Evolutionary conservation across 2,113 vertebrate genomes (phyloP).

Genomic region (Mus musculus): DNA sequence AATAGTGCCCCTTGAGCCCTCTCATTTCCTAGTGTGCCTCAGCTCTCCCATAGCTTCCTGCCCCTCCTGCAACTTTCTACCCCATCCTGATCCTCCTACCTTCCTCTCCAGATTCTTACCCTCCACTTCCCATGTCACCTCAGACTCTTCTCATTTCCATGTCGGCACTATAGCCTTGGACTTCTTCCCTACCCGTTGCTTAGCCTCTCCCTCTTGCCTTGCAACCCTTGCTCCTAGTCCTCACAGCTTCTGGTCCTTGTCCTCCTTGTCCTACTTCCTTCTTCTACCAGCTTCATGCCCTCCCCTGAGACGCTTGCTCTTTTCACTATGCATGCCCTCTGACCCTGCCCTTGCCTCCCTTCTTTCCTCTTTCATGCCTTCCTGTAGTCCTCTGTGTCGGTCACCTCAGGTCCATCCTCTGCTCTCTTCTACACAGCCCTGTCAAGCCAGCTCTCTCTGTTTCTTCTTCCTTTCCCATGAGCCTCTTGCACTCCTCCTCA

Average conservation of each 20-base stretch:
- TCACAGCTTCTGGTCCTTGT: neutral
- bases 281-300: neutral
- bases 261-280: neutral
- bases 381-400: neutral
- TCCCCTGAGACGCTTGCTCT: neutral
- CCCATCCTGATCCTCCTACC: neutral
- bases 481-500: neutral
- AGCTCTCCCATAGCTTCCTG: neutral
- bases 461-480: neutral
- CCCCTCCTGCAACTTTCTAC: neutral
- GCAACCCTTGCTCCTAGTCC: neutral
- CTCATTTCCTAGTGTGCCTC: neutral
- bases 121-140: neutral
- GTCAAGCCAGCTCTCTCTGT: neutral
- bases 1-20: neutral
- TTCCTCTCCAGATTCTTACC: neutral
- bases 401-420: neutral
- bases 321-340: neutral
- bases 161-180: too few relatives aligned
- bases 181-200: neutral
- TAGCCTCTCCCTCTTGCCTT: neutral
- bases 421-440: neutral
- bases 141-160: neutral
- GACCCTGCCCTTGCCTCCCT: neutral
- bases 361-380: too few relatives aligned